Percentiles rank a stretch among this genome's conserved stretches.
phyloP scores from a whole-genome alignment of 2,113 vertebrate genomes.

The Sander lucioperca region DNA sequence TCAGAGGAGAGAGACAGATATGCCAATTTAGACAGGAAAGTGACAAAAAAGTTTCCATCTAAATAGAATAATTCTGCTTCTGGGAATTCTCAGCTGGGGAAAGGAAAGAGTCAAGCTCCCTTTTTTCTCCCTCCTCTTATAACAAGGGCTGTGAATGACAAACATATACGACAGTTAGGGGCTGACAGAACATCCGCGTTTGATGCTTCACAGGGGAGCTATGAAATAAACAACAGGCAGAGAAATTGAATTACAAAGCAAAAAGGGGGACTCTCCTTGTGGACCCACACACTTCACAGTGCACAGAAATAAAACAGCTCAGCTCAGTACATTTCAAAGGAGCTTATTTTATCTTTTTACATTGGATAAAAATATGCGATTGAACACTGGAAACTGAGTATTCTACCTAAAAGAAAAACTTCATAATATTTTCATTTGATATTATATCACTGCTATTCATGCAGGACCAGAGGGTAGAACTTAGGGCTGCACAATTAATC shows the following conservation, averaged over 20 bases:
- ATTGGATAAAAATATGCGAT: background rate
- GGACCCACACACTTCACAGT: slow-evolving; percentile 53
- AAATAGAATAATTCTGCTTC: slow-evolving; percentile 95
- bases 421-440: slow-evolving; percentile 1
- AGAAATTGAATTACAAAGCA: slow-evolving; percentile 91
- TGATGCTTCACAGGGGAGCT: slow-evolving; percentile 92
- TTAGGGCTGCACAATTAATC: background rate
- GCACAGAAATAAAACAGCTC: slow-evolving; percentile 32
- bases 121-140: slow-evolving; percentile 69
- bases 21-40: slow-evolving; percentile 95
- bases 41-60: slow-evolving; percentile 95
- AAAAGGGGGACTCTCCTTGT: slow-evolving; percentile 66
- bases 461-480: slow-evolving; percentile 7
- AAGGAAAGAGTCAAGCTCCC: slow-evolving; percentile 84
- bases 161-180: slow-evolving; percentile 91
- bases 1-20: slow-evolving; percentile 92
- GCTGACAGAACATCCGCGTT: slow-evolving; percentile 90
- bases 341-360: slow-evolving; percentile 42
- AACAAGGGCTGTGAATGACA: slow-evolving; percentile 94
- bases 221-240: slow-evolving; percentile 91
- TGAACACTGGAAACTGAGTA: background rate
- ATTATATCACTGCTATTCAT: slow-evolving; percentile 2
- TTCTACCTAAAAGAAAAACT: background rate
- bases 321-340: slow-evolving; percentile 23
- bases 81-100: slow-evolving; percentile 91